Percentiles rank a stretch among this genome's conserved stretches.
Evolutionary conservation across 2,797 vertebrate genomes (phyloP).

Genomic region (Lateolabrax maculatus): DNA sequence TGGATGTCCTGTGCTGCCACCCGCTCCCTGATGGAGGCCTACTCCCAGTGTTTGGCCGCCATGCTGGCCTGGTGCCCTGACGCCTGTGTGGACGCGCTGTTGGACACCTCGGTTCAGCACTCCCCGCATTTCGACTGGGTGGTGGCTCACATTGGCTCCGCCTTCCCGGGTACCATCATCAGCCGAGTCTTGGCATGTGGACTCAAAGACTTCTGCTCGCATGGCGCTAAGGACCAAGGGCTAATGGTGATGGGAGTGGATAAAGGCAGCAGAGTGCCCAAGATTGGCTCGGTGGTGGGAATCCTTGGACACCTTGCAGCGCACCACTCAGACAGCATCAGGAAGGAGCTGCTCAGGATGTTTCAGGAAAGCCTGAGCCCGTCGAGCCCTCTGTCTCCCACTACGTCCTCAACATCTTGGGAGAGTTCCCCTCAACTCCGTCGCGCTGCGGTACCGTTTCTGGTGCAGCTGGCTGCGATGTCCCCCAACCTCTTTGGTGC

Average conservation of each 20-base stretch:
- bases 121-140: constrained; percentile 98
- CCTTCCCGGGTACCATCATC: constrained; percentile 96
- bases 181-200: constrained; percentile 94
- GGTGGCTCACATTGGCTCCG: constrained; percentile 97
- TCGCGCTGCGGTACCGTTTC: constrained; percentile 91
- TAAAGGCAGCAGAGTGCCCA: constrained; percentile 89
- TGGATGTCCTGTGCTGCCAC: constrained; percentile 97
- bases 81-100: constrained; percentile 93
- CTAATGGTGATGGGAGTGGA: constrained; percentile 75
- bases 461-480: constrained; percentile 94
- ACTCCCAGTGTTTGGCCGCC: constrained; percentile 93
- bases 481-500: constrained; percentile 91
- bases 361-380: constrained; percentile 93
- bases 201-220: constrained; percentile 94
- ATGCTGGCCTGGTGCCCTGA: constrained; percentile 94
- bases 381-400: constrained; percentile 77
- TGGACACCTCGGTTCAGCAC: constrained; percentile 96
- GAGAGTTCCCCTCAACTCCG: constrained; percentile 87
- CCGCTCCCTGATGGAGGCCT: constrained; percentile 93
- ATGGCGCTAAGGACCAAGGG: constrained; percentile 82
- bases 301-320: constrained; percentile 93
- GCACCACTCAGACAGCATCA: constrained; percentile 93
- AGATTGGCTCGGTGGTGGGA: constrained; percentile 95
- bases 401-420: constrained; percentile 81
- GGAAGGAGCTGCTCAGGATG: constrained; percentile 93